Evolutionary conservation across 2,797 vertebrate species (phyloP), one percentile per base, ranked within the genome.

Genomic region (Acrossocheilus fasciatus): DNA sequence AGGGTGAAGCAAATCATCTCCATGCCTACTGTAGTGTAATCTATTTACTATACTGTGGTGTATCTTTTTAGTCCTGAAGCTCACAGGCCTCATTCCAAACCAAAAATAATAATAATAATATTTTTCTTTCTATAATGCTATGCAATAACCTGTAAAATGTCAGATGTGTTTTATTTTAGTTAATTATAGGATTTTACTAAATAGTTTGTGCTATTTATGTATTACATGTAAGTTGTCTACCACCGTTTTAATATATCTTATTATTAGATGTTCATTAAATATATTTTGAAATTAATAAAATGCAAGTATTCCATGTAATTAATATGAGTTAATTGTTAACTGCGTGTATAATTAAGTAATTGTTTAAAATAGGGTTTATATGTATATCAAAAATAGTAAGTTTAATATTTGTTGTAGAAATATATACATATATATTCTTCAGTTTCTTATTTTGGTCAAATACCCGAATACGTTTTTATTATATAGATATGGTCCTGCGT

Each of bases 1-100:
- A 86, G 86, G 54, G 26, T 36, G 73, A 50, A 68, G 14, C 75
- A 80, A 59, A 70, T 41, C 2, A 34, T 23, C 57, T 75, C 4
- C 0, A 15, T 54, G 8, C 23, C 8, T 75, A n/a, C 30, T 17
- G 18, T 3, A 47, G 12, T 43, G 4, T 73, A 34, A 5, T 9
- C 1, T 30, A 30, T 18, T 43, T 26, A 23, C 9, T 39, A 12
- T 36, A 9, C 20, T n/a, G 11, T 75, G 17, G 1, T 6, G 47
- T 2, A 50, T 50, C 20, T 54, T 14, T 1, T 26, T 17, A 77
- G 9, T 36, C 6, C 6, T 72, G 34, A 5, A 23, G 4, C 23
- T 34, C 2, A 81, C 62, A 81, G 20, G 66, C 4, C 36, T 26
- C 3, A 9, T 77, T 57, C 15, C 11, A 36, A 20, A 70, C 5